These are phyloP conservation scores for Ceramica pisi DNA, from an alignment of 2,888 invertebrate species.

Conservation along the genomic window DNA sequence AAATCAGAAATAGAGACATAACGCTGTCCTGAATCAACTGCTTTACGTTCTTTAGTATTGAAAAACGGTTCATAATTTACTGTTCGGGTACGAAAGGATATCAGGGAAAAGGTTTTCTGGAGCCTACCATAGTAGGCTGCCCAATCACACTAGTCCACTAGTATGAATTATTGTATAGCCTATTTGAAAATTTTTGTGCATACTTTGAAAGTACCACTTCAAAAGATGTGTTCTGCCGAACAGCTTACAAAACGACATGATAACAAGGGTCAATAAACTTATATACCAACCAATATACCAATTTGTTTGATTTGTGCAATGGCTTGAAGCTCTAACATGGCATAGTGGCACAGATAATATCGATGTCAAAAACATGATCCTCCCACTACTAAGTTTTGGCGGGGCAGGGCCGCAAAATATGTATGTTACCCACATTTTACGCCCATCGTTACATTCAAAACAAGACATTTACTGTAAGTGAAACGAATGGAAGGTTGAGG, in stretches of 20 bases:
- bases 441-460: conserved; percentile 1
- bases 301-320: conserved; percentile 20
- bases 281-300: not conserved
- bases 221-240: too few relatives aligned
- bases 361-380: conserved; percentile 17
- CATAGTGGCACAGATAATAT: conserved; percentile 44
- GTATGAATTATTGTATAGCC: too few relatives aligned
- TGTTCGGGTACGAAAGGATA: too few relatives aligned
- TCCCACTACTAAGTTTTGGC: conserved; percentile 31
- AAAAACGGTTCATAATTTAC: too few relatives aligned
- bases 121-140: too few relatives aligned
- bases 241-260: not conserved
- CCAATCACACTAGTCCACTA: too few relatives aligned
- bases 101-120: too few relatives aligned
- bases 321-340: conserved; percentile 4
- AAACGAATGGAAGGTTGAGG: not conserved
- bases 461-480: not conserved
- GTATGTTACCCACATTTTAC: conserved; percentile 23
- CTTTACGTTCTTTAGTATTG: too few relatives aligned
- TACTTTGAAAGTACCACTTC: too few relatives aligned
- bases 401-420: conserved; percentile 21
- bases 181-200: too few relatives aligned
- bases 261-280: not conserved
- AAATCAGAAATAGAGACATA: too few relatives aligned
- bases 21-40: too few relatives aligned